Evolutionary conservation across 2,113 vertebrate genomes (phyloP).

Genomic region (Chionodraco myersi): DNA sequence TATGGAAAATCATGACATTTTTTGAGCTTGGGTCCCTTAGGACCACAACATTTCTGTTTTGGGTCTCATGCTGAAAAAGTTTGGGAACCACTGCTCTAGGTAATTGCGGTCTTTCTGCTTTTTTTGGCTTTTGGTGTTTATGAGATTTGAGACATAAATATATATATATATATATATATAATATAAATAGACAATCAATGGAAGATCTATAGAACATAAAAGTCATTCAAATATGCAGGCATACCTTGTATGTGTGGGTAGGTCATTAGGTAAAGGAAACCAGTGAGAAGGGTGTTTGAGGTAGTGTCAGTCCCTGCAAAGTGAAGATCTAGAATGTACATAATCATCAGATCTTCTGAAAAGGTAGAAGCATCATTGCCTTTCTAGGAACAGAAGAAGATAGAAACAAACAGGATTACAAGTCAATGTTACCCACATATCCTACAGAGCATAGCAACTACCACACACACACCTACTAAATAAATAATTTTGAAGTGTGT

Average conservation of each 20-base stretch:
- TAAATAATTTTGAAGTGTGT: too few species aligned
- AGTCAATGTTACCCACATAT: too few species aligned
- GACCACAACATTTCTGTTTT: too few species aligned
- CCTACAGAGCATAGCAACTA: too few species aligned
- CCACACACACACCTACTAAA: not conserved
- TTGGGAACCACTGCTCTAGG: too few species aligned
- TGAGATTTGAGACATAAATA: not conserved
- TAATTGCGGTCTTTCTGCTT: too few species aligned
- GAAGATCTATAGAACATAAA: not conserved
- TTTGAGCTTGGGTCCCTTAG: too few species aligned
- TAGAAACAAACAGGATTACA: not conserved
- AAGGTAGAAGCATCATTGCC: slow-evolving; percentile 41
- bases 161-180: too few species aligned
- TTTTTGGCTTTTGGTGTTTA: too few species aligned
- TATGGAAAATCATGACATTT: too few species aligned
- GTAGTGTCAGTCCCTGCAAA: slow-evolving; percentile 78
- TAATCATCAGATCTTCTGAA: slow-evolving; percentile 51
- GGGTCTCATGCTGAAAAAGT: too few species aligned
- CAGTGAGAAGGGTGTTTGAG: slow-evolving; percentile 76
- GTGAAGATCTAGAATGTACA: slow-evolving; percentile 64
- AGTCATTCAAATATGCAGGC: not conserved
- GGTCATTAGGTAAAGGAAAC: slow-evolving; percentile 65
- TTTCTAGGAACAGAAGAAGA: slow-evolving; percentile 31
- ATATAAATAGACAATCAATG: too few species aligned
- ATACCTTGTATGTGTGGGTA: slow-evolving; percentile 69